Percentiles rank a stretch among this genome's conserved stretches.
These are phyloP conservation scores for Pseudomyrmex pallidus DNA, from an alignment of 1,140 invertebrate species.

Conservation along the genomic window DNA sequence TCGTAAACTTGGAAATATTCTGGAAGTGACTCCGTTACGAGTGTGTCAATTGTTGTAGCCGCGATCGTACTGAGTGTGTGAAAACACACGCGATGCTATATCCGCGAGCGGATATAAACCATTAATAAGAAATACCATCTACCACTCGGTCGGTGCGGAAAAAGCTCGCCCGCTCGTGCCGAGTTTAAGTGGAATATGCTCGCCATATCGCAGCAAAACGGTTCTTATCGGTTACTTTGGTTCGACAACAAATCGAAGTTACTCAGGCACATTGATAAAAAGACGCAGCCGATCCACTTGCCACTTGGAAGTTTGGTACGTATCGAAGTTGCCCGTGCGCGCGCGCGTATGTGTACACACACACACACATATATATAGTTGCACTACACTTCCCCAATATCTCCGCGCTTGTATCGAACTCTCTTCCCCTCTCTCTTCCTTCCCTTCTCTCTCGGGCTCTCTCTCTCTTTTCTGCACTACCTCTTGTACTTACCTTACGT, in stretches of 20 bases:
- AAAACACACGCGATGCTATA: slow-evolving; percentile 21
- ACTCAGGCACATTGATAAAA: slow-evolving; percentile 66
- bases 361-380: not conserved
- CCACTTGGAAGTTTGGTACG: slow-evolving; percentile 64
- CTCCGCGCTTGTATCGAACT: not conserved
- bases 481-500: slow-evolving; percentile 32
- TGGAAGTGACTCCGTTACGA: not conserved
- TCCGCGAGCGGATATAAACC: slow-evolving; percentile 25
- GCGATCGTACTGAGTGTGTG: too few relatives aligned
- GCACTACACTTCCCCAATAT: not conserved
- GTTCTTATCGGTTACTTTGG: slow-evolving; percentile 69
- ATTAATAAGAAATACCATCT: slow-evolving; percentile 50
- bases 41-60: slow-evolving; percentile 6
- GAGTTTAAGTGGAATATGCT: slow-evolving; percentile 66
- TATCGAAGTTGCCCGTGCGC: slow-evolving; percentile 52
- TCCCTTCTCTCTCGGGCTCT: not conserved
- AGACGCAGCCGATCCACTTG: slow-evolving; percentile 65
- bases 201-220: slow-evolving; percentile 62
- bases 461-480: not conserved
- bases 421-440: not conserved
- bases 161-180: slow-evolving; percentile 14
- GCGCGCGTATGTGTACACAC: not conserved
- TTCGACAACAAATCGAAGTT: slow-evolving; percentile 54
- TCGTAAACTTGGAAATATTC: slow-evolving; percentile 3
- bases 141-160: slow-evolving; percentile 19